These are phyloP conservation scores for Ptychadena robeensis DNA, from an alignment of 2,797 vertebrate species.

Conservation along the genomic window DNA sequence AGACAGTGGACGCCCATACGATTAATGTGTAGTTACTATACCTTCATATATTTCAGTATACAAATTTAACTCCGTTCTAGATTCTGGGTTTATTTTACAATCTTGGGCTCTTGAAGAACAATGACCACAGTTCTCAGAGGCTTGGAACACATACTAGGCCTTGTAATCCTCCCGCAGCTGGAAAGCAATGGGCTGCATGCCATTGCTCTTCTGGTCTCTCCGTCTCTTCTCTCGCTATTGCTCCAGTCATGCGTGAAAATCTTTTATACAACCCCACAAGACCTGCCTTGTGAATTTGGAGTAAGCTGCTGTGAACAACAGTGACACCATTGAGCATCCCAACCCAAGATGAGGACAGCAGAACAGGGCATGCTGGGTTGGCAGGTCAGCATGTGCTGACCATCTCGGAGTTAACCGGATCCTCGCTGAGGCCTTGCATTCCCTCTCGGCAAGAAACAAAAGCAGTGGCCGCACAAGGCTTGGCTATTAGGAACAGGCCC, in stretches of 20 bases:
- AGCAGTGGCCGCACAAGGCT: not conserved
- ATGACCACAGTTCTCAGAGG: too few relatives aligned
- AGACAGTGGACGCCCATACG: too few relatives aligned
- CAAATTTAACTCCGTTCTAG: too few relatives aligned
- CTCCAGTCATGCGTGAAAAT: not conserved
- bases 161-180: not conserved
- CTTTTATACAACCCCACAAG: not conserved
- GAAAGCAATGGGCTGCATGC: not conserved
- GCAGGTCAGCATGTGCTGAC: not conserved
- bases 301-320: not conserved
- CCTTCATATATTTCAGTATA: too few relatives aligned
- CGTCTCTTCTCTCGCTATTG: not conserved
- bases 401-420: fast-evolving
- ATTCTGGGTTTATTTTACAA: too few relatives aligned
- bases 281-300: slow-evolving; percentile 7
- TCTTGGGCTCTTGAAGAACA: not conserved
- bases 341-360: not conserved
- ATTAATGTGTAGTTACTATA: too few relatives aligned
- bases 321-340: not conserved
- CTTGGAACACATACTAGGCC: not conserved
- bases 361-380: not conserved
- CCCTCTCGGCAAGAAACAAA: not conserved
- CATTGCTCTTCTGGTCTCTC: not conserved
- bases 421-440: not conserved
- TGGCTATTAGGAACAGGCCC: slow-evolving; percentile 28